Conservation (phyloP, 2,113 vertebrate species). For the Colaptes auratus region DNA sequence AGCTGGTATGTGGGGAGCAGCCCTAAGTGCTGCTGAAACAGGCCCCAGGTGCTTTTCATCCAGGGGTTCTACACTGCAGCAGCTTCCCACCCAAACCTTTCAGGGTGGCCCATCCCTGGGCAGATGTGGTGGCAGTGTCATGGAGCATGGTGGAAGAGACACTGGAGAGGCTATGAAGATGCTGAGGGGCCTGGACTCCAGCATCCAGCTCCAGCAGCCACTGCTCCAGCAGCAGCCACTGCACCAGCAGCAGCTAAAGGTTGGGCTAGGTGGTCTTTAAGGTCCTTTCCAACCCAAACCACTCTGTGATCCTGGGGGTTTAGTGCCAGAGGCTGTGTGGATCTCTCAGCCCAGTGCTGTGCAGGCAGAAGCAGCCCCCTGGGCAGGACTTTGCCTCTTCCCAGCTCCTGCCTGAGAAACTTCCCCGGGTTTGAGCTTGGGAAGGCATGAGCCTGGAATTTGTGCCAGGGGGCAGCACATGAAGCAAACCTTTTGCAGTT, state of each 20-base stretch:
- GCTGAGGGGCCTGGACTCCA: too few species aligned
- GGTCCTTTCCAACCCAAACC: too few species aligned
- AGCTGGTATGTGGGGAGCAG: neutral
- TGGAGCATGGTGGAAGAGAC: neutral
- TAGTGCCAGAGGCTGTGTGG: rapidly evolving
- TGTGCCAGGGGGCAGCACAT: neutral
- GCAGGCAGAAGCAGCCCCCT: rapidly evolving
- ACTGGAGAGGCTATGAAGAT: too few species aligned
- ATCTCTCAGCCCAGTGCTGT: rapidly evolving
- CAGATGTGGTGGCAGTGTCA: neutral
- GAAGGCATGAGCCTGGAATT: neutral
- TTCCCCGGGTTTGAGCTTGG: neutral
- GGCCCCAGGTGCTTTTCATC: neutral
- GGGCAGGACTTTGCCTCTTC: neutral
- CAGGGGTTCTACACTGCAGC: neutral
- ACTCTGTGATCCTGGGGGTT: neutral
- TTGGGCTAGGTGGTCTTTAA: too few species aligned
- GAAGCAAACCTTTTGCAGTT: neutral
- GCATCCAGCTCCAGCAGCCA: too few species aligned
- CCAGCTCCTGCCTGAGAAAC: neutral
- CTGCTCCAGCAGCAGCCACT: too few species aligned
- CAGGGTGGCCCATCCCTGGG: neutral
- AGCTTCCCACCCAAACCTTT: neutral
- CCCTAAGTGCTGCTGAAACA: neutral
- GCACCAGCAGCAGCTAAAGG: too few species aligned